Evolutionary conservation across 2,797 vertebrate species (phyloP).

Genomic region (Mormyrus hasselquistii): DNA sequence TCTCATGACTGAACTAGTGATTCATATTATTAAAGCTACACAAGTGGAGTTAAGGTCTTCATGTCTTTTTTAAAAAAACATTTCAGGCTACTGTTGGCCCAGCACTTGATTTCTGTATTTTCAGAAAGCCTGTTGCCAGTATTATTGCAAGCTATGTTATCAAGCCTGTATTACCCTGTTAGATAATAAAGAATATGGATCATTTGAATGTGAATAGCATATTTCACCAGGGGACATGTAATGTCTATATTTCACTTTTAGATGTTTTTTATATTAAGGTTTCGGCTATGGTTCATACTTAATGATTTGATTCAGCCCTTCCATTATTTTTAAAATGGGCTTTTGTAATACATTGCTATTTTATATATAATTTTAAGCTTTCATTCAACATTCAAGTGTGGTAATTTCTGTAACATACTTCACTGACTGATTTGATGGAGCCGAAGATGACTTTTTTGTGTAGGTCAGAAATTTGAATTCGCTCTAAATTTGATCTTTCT

Average conservation of each 20-base stretch:
- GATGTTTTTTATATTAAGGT: neutral
- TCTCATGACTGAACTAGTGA: neutral
- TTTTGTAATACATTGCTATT: slow-evolving; percentile 2
- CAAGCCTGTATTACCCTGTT: neutral
- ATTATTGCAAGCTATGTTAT: neutral
- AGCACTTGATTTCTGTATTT: neutral
- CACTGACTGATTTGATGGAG: neutral
- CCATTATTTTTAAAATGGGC: slow-evolving; percentile 2
- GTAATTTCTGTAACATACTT: neutral
- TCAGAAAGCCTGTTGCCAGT: neutral
- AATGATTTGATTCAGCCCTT: neutral
- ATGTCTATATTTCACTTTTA: neutral
- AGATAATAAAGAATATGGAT: neutral
- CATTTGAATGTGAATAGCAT: neutral
- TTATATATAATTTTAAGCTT: neutral
- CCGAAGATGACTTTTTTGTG: neutral
- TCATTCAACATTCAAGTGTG: neutral
- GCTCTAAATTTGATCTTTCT: neutral
- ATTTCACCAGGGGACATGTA: neutral
- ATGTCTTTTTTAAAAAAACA: neutral
- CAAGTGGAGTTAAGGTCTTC: neutral
- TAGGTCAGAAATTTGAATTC: neutral
- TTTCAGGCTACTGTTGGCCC: neutral
- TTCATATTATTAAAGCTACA: neutral
- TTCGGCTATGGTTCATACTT: neutral